phyloP scores from a whole-genome alignment of 2,797 vertebrate genomes.

The Halcyon smyrnensis region DNA sequence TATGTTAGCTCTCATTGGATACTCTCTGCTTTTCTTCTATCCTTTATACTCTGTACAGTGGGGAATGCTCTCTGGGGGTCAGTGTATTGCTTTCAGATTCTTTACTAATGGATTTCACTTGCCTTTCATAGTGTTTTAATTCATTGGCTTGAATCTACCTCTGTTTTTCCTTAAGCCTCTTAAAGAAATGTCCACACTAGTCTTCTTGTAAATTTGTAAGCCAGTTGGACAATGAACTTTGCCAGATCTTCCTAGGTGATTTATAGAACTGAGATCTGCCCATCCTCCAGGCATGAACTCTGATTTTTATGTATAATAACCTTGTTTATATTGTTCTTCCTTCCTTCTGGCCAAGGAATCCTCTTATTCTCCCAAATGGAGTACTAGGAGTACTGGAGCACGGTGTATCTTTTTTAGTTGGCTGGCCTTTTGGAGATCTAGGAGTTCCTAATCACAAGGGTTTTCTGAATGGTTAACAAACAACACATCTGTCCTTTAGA shows the following conservation, averaged over 20 bases:
- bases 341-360: conserved; percentile 41
- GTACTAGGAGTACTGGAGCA: conserved; percentile 20
- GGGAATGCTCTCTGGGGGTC: neutral
- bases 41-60: neutral
- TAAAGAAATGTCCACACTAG: neutral
- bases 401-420: conserved; percentile 1
- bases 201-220: conserved; percentile 45
- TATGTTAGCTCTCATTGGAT: conserved; percentile 16
- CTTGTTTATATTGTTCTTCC: conserved; percentile 47
- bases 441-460: conserved; percentile 41
- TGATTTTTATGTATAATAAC: conserved; percentile 27
- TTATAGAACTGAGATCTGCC: conserved; percentile 51
- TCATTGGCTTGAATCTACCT: conserved; percentile 15
- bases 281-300: neutral
- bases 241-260: conserved; percentile 51
- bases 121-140: conserved; percentile 21
- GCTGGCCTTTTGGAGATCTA: conserved; percentile 47
- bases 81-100: conserved; percentile 31
- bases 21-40: conserved; percentile 24
- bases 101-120: conserved; percentile 37
- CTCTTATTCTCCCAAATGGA: conserved; percentile 43
- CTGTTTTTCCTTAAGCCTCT: conserved; percentile 46
- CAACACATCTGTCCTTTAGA: conserved; percentile 44
- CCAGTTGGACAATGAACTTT: conserved; percentile 52
- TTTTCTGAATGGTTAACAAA: conserved; percentile 49